Evolutionary conservation across 2,797 vertebrate genomes (phyloP).

Genomic region (Crypturellus tataupa): DNA sequence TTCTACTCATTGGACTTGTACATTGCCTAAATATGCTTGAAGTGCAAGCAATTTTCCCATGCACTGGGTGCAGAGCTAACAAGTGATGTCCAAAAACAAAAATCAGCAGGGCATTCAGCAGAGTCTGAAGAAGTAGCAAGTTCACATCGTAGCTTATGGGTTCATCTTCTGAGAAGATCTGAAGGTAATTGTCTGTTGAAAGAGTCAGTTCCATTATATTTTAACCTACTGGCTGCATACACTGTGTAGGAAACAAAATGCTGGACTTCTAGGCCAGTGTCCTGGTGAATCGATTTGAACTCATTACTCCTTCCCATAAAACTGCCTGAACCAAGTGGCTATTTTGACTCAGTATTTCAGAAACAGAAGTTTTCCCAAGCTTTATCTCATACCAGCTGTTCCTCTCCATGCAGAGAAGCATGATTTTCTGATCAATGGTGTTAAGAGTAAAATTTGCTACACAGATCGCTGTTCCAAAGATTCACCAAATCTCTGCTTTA

Average conservation of each 20-base stretch:
- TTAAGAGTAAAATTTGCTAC: not conserved
- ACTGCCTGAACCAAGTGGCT: not conserved
- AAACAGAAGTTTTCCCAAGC: not conserved
- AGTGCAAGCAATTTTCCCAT: accelerated
- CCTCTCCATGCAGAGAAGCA: not conserved
- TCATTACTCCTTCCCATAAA: not conserved
- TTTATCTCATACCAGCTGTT: not conserved
- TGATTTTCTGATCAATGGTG: not conserved
- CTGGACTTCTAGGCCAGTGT: not conserved
- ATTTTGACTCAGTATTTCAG: not conserved
- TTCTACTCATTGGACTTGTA: accelerated
- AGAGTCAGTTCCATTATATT: not conserved
- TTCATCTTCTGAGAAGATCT: not conserved
- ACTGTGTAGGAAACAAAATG: not conserved
- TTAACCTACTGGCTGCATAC: not conserved
- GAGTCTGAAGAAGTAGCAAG: not conserved
- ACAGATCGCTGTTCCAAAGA: not conserved
- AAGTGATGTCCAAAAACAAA: not conserved
- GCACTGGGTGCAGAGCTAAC: accelerated
- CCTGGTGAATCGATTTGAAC: not conserved
- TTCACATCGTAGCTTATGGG: not conserved
- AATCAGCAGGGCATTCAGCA: not conserved
- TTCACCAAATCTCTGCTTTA: not conserved
- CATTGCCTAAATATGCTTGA: accelerated
- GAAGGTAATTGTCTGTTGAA: not conserved